Evolutionary conservation across 2,113 vertebrate genomes (phyloP).

Genomic region (Syngnathus typhle): DNA sequence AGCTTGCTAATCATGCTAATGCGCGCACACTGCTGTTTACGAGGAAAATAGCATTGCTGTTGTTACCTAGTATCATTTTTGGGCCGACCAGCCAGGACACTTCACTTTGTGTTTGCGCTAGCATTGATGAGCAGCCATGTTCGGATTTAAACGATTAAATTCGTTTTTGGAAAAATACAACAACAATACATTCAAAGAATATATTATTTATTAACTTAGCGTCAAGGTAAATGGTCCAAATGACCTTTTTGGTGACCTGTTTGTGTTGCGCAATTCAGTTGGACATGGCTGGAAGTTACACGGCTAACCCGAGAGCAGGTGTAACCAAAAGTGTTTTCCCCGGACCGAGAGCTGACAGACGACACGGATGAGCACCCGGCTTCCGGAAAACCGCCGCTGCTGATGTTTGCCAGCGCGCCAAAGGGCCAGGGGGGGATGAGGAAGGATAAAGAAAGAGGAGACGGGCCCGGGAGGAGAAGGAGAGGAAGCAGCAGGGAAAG

Average conservation of each 20-base stretch:
- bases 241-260: too few relatives aligned
- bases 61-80: not conserved
- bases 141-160: too few relatives aligned
- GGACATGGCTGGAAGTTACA: not conserved
- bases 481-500: conserved; percentile 62
- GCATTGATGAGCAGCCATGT: not conserved
- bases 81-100: not conserved
- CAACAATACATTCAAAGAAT: too few relatives aligned
- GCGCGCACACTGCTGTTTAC: not conserved
- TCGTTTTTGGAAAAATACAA: too few relatives aligned
- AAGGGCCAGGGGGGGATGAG: conserved; percentile 13
- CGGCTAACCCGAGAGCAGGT: not conserved
- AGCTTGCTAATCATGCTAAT: not conserved
- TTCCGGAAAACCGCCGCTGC: conserved; percentile 41
- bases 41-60: not conserved
- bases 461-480: conserved; percentile 20
- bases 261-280: not conserved
- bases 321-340: not conserved
- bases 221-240: too few relatives aligned
- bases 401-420: conserved; percentile 39
- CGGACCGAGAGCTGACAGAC: not conserved
- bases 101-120: not conserved
- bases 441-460: conserved; percentile 36
- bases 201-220: too few relatives aligned
- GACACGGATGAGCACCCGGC: conserved; percentile 12